A percentile compares a stretch with the other conserved stretches of the same genome.
Evolutionary conservation across 2,797 vertebrate genomes (phyloP).

Genomic region (Epinephelus awoara): DNA sequence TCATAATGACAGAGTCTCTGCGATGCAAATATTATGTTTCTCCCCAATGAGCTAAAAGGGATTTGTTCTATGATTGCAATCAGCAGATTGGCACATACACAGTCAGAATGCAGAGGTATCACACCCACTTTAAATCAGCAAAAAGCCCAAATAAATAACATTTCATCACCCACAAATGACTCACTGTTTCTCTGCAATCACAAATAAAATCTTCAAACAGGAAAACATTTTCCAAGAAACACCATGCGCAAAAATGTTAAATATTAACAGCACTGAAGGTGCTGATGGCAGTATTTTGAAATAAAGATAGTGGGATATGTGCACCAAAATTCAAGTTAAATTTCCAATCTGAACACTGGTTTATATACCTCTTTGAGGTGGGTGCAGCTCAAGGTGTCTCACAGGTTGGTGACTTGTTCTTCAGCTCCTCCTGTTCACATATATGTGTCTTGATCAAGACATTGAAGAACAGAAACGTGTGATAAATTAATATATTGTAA

Average conservation of each 20-base stretch:
- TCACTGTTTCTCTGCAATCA: not conserved
- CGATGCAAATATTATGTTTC: constrained; percentile 19
- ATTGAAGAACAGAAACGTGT: no score
- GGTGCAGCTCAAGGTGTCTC: no score
- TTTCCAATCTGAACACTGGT: no score
- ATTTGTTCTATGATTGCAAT: constrained; percentile 30
- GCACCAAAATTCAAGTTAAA: no score
- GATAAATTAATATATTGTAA: no score
- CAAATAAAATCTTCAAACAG: not conserved
- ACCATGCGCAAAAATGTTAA: not conserved
- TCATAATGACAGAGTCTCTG: constrained; percentile 29
- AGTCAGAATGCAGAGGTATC: not conserved
- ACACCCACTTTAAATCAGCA: not conserved
- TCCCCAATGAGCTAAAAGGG: constrained; percentile 7
- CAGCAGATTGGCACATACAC: not conserved
- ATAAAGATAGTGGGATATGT: no score
- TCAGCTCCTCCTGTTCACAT: no score
- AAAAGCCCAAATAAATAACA: constrained; percentile 13
- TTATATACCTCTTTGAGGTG: no score
- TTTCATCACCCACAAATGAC: not conserved
- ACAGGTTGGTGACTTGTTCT: no score
- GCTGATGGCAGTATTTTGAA: no score
- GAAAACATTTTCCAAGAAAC: not conserved
- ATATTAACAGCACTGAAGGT: no score
- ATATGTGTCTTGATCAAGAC: no score